Evolutionary conservation across 2,888 invertebrate genomes (phyloP).

Genomic region (Monoplex corrugatus): DNA sequence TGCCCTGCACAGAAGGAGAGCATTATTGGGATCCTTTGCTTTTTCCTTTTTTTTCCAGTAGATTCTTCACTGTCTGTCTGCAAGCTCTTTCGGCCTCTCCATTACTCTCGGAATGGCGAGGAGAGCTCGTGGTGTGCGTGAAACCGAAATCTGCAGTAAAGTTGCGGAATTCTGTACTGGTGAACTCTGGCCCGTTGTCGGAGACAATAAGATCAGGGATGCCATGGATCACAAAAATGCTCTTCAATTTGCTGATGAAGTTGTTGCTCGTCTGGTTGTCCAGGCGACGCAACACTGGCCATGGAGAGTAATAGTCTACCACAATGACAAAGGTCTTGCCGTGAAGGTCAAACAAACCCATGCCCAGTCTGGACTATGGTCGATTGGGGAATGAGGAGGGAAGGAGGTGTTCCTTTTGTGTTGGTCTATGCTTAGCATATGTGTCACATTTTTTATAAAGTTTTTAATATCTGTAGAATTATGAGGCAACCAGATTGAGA

Average conservation of each 20-base stretch:
- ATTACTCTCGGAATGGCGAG: conserved; percentile 15
- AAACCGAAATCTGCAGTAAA: conserved; percentile 34
- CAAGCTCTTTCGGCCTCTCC: conserved; percentile 43
- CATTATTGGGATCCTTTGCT: conserved; percentile 38
- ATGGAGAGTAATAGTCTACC: conserved; percentile 5
- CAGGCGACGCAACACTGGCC: not conserved
- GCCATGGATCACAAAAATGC: conserved; percentile 26
- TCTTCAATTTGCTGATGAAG: not conserved
- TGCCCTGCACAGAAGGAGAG: conserved; percentile 34
- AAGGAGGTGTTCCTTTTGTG: not conserved
- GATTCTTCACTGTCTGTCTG: conserved; percentile 30
- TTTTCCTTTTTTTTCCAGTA: conserved; percentile 36
- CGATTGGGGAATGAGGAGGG: not conserved
- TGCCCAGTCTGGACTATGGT: conserved; percentile 1
- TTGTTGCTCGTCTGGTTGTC: conserved; percentile 31
- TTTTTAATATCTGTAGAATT: not conserved
- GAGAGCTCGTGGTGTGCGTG: conserved; percentile 40
- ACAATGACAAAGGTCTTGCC: conserved; percentile 2
- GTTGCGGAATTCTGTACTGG: conserved; percentile 21
- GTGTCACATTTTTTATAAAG: not conserved
- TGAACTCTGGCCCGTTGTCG: conserved; percentile 46
- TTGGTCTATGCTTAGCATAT: not conserved
- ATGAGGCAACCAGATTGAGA: conserved; percentile 25
- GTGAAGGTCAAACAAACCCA: conserved; percentile 8
- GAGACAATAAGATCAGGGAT: conserved; percentile 30